Evolutionary conservation across 2,113 vertebrate genomes (phyloP).

Genomic region (Leuciscus idus): DNA sequence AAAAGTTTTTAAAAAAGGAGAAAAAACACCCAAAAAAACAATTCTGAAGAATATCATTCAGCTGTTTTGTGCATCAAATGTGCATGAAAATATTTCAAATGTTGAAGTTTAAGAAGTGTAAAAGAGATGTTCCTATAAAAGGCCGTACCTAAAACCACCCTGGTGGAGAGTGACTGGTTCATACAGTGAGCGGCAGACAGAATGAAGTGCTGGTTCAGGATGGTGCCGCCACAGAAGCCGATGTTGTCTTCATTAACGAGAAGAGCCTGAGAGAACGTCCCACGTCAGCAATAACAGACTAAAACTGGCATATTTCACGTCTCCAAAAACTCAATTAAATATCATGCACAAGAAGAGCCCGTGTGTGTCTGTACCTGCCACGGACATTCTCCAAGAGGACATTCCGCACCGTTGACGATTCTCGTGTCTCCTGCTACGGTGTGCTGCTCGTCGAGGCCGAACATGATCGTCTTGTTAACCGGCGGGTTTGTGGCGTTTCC

Average conservation of each 20-base stretch:
- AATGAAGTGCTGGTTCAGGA: constrained; percentile 81
- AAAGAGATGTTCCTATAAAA: not conserved
- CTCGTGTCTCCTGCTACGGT: constrained; percentile 24
- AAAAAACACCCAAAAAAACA: too few relatives aligned
- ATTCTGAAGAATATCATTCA: not conserved
- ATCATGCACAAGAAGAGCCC: not conserved
- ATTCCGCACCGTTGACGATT: constrained; percentile 82
- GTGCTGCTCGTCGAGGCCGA: not conserved
- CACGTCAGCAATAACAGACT: not conserved
- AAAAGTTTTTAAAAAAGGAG: too few relatives aligned
- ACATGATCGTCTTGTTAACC: not conserved
- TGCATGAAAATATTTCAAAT: not conserved
- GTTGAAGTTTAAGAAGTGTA: not conserved
- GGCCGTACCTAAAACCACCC: constrained; percentile 81
- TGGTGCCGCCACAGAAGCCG: constrained; percentile 91
- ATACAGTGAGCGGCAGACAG: constrained; percentile 93
- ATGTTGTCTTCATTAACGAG: constrained; percentile 77
- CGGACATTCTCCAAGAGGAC: constrained; percentile 85
- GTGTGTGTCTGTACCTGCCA: constrained; percentile 84
- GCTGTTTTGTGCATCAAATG: not conserved
- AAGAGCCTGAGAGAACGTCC: constrained; percentile 78
- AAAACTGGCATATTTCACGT: not conserved
- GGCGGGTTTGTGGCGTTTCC: not conserved
- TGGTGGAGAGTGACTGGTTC: constrained; percentile 77
- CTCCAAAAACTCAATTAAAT: not conserved